A percentile compares a stretch with the other conserved stretches of the same genome.
Evolutionary conservation across 2,888 invertebrate species (phyloP).

Genomic region (Diarsia rubi): DNA sequence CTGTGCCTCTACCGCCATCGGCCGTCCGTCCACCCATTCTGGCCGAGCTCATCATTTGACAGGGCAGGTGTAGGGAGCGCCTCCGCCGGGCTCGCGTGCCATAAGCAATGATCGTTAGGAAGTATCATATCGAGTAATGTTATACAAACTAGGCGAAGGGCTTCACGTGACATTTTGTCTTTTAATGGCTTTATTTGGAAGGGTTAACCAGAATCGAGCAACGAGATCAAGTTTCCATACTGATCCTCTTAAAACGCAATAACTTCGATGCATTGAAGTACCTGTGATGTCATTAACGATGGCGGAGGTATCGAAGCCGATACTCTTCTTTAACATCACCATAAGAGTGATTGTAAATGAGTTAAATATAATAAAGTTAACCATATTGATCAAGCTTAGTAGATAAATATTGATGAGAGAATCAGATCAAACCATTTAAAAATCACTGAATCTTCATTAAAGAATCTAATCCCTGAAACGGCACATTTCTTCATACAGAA

Average conservation of each 20-base stretch:
- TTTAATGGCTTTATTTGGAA: constrained; percentile 26
- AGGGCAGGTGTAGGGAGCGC: constrained; percentile 73
- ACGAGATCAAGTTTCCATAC: not conserved
- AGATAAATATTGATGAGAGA: not conserved
- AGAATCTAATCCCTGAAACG: not conserved
- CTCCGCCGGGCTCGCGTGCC: constrained; percentile 55
- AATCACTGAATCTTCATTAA: not conserved
- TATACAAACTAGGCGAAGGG: constrained; percentile 46
- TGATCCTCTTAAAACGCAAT: not conserved
- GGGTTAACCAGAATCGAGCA: not conserved
- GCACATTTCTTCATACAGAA: not conserved
- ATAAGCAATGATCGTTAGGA: constrained; percentile 58
- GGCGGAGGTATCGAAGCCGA: not conserved
- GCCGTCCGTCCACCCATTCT: not conserved
- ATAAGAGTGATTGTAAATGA: not conserved
- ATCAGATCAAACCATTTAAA: not conserved
- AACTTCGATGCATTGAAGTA: not conserved
- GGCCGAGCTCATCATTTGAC: constrained; percentile 75
- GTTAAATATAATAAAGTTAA: not conserved
- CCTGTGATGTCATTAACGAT: not conserved
- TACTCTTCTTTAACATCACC: not conserved
- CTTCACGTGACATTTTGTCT: constrained; percentile 41
- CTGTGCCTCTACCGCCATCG: not conserved
- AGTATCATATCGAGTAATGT: constrained; percentile 32
- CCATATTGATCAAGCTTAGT: not conserved